Percentiles rank a stretch among this genome's conserved stretches.
phyloP scores from a whole-genome alignment of 2,888 invertebrate species.

The Linyphia triangularis region DNA sequence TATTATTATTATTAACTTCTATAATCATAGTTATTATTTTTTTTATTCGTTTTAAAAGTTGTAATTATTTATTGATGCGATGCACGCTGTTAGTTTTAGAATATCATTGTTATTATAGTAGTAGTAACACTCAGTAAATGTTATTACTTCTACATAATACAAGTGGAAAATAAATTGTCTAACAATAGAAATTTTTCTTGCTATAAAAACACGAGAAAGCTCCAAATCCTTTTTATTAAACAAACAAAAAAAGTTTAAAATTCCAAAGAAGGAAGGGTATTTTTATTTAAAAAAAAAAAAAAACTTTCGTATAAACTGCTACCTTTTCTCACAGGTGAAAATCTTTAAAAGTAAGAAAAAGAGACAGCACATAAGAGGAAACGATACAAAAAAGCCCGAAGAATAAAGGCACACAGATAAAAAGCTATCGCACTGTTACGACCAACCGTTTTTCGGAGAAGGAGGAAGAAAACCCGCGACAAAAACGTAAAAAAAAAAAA shows the following conservation, averaged over 20 bases:
- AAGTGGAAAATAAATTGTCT: too few relatives aligned
- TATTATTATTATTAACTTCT: too few relatives aligned
- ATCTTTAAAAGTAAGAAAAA: neutral
- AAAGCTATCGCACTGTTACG: slow-evolving; percentile 12
- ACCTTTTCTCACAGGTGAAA: neutral
- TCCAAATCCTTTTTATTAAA: neutral
- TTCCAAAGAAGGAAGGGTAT: neutral
- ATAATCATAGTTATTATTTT: too few relatives aligned
- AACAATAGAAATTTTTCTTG: too few relatives aligned
- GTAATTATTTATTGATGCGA: too few relatives aligned
- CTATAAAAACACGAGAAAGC: neutral
- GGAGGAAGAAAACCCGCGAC: neutral
- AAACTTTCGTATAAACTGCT: neutral
- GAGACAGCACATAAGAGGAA: neutral
- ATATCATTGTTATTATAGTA: too few relatives aligned
- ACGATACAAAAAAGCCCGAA: neutral
- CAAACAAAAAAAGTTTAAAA: neutral
- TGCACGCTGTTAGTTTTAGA: too few relatives aligned
- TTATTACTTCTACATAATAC: too few relatives aligned
- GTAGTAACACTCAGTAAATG: too few relatives aligned
- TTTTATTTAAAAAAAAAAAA: neutral
- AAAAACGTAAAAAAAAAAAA: neutral
- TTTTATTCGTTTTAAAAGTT: too few relatives aligned
- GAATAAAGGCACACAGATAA: slow-evolving; percentile 17
- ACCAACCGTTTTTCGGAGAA: slow-evolving; percentile 1